Conservation (phyloP, 2,113 vertebrate species). For the Coreoperca whiteheadi region DNA sequence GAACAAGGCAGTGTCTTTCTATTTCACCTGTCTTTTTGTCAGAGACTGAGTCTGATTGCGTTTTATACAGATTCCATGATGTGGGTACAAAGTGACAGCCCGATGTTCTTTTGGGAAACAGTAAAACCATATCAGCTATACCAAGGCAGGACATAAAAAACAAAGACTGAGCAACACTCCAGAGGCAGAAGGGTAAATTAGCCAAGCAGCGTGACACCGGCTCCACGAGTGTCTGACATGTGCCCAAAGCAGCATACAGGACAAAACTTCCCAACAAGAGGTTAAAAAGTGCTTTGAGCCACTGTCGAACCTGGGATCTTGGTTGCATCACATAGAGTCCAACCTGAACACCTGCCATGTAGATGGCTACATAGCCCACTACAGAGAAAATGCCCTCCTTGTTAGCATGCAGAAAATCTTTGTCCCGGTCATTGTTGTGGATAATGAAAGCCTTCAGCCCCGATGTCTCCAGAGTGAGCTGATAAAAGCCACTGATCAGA, state of each 20-base stretch:
- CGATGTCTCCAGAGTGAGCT: conserved; percentile 86
- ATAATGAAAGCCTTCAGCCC: conserved; percentile 89
- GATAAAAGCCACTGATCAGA: conserved; percentile 84
- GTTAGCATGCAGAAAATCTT: conserved; percentile 91
- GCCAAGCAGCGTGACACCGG: conserved; percentile 92
- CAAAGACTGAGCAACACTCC: conserved; percentile 89
- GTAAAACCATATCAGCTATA: conserved; percentile 84
- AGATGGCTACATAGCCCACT: conserved; percentile 90
- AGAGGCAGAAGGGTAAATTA: conserved; percentile 91
- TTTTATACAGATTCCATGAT: conserved; percentile 83
- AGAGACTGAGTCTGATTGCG: neutral
- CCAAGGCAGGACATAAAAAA: conserved; percentile 85
- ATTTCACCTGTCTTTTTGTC: conserved; percentile 31
- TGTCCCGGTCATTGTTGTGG: conserved; percentile 86
- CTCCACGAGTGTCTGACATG: conserved; percentile 83
- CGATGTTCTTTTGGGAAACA: conserved; percentile 87
- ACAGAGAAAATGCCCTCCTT: conserved; percentile 93
- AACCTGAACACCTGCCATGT: conserved; percentile 93
- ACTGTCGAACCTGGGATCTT: conserved; percentile 84
- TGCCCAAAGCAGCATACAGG: conserved; percentile 78
- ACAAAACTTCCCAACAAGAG: conserved; percentile 74
- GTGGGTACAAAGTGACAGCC: conserved; percentile 83
- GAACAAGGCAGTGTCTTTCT: conserved; percentile 85
- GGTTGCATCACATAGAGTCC: conserved; percentile 86
- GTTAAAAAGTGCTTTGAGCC: conserved; percentile 75